Evolutionary conservation across 2,888 invertebrate genomes (phyloP).

Genomic region (Ditylenchus weischeri): DNA sequence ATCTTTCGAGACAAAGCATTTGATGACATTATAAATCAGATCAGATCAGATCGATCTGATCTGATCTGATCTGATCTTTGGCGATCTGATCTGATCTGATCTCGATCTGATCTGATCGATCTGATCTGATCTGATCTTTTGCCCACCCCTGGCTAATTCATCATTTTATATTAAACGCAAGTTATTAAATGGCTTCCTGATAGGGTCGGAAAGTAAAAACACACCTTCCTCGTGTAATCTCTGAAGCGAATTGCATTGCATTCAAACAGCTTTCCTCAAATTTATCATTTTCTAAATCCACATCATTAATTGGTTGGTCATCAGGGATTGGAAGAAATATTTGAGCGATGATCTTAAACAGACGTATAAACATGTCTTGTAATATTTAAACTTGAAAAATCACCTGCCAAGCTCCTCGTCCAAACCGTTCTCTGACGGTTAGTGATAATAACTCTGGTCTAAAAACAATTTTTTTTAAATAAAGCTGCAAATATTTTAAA

Average conservation of each 20-base stretch:
- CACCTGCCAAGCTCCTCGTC: conserved; percentile 7
- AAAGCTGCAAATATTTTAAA: background rate
- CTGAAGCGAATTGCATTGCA: conserved; percentile 35
- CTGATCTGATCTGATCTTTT: too few relatives aligned
- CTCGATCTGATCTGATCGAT: too few relatives aligned
- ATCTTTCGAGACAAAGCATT: too few relatives aligned
- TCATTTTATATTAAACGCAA: too few relatives aligned
- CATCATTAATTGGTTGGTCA: background rate
- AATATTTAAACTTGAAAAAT: too few relatives aligned
- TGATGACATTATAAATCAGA: too few relatives aligned
- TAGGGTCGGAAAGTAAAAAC: background rate
- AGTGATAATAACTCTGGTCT: background rate
- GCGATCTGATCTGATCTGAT: too few relatives aligned
- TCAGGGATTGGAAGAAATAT: conserved; percentile 8
- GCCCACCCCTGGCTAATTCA: too few relatives aligned
- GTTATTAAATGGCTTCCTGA: too few relatives aligned
- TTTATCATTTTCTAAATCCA: background rate
- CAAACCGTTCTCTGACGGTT: conserved; percentile 3
- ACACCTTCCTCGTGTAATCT: conserved; percentile 26
- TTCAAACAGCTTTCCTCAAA: too few relatives aligned
- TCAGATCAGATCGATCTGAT: too few relatives aligned
- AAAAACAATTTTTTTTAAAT: background rate
- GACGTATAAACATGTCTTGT: background rate
- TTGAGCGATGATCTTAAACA: background rate
- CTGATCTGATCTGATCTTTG: too few relatives aligned